A percentile compares a stretch with the other conserved stretches of the same genome.
phyloP scores from a whole-genome alignment of 1,140 invertebrate genomes.

The Pararge aegeria region DNA sequence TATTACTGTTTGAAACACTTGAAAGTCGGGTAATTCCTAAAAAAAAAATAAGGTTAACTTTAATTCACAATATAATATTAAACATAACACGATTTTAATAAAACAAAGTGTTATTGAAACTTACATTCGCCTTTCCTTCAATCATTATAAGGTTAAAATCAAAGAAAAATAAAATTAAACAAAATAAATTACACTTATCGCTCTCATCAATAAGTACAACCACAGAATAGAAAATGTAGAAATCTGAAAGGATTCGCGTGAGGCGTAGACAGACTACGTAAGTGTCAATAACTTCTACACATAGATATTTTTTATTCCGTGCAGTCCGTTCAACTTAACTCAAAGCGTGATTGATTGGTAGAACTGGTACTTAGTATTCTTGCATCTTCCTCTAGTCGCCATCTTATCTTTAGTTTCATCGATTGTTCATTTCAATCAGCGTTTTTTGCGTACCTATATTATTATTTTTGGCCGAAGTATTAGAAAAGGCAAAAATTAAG shows the following conservation, averaged over 20 bases:
- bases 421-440: too few species aligned
- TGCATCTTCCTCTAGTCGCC: too few species aligned
- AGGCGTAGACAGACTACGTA: too few species aligned
- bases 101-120: conserved; percentile 30
- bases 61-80: neutral
- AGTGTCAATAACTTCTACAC: too few species aligned
- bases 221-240: neutral
- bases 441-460: too few species aligned
- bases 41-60: conserved; percentile 41
- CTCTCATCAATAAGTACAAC: conserved; percentile 27
- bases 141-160: conserved; percentile 71
- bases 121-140: conserved; percentile 77
- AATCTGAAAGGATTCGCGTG: neutral
- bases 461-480: too few species aligned
- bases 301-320: too few species aligned
- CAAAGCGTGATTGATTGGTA: too few species aligned
- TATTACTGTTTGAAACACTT: conserved; percentile 82
- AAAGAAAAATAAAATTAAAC: conserved; percentile 51
- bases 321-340: too few species aligned
- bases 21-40: conserved; percentile 80
- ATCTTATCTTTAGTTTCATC: too few species aligned
- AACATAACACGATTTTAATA: neutral
- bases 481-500: too few species aligned
- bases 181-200: conserved; percentile 17
- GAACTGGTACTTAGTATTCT: too few species aligned